phyloP scores from a whole-genome alignment of 2,888 invertebrate species.

The Agrochola lota region DNA sequence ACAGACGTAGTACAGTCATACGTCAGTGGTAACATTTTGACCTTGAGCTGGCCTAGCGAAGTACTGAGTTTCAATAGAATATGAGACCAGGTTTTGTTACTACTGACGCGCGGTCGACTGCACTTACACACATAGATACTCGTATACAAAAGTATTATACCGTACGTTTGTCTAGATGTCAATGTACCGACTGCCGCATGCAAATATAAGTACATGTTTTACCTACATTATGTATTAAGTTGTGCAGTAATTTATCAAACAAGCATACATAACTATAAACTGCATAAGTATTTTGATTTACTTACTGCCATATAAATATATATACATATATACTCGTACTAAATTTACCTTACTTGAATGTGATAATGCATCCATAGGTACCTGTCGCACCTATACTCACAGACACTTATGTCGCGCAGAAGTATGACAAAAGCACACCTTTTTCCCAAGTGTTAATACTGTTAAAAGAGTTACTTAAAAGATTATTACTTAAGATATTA shows the following conservation, averaged over 20 bases:
- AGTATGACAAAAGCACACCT: background rate
- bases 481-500: too few species aligned
- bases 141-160: background rate
- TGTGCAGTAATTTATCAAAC: constrained; percentile 11
- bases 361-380: constrained; percentile 6
- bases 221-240: background rate
- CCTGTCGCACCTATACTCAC: background rate
- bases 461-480: too few species aligned
- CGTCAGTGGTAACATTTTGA: background rate
- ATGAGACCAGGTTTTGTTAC: background rate
- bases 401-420: background rate
- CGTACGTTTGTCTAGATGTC: constrained; percentile 16
- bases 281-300: background rate
- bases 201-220: constrained; percentile 3
- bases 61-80: background rate
- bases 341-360: background rate
- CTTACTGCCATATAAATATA: background rate
- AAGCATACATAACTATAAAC: background rate
- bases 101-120: background rate
- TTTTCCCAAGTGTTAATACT: background rate
- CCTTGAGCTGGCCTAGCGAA: background rate
- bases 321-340: too few species aligned
- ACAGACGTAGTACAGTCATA: background rate
- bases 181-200: background rate
- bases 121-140: background rate